Conservation (phyloP, 2,797 vertebrate genomes). For the Cuniculus paca region DNA sequence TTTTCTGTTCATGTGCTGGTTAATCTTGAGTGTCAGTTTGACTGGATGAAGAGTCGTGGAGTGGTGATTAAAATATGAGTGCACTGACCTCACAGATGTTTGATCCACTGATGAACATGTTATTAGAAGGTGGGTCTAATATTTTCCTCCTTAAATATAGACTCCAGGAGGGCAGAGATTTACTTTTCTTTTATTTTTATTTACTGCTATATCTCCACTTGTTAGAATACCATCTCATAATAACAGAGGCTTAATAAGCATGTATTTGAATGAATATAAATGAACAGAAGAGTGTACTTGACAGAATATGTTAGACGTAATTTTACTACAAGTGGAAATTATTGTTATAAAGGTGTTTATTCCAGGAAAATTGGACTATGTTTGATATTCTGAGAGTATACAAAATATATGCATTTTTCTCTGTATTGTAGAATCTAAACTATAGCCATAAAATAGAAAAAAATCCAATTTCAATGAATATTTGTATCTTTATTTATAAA, state of each 20-base stretch:
- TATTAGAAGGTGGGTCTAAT: too few relatives aligned
- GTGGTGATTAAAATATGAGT: not conserved
- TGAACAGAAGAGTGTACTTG: not conserved
- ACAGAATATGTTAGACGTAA: not conserved
- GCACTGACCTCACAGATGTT: not conserved
- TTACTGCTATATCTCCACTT: not conserved
- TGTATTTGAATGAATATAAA: slow-evolving; percentile 29
- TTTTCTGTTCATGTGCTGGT: not conserved
- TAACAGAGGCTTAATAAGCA: not conserved
- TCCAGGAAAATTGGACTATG: not conserved
- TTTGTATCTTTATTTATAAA: not conserved
- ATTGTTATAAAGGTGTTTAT: not conserved
- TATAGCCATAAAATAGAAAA: not conserved
- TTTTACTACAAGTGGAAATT: not conserved
- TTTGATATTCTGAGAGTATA: not conserved
- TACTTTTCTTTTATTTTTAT: slow-evolving; percentile 14
- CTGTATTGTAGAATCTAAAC: slow-evolving; percentile 7
- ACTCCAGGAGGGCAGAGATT: not conserved
- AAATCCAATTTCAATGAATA: slow-evolving; percentile 30
- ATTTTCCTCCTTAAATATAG: not conserved
- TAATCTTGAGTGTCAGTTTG: not conserved
- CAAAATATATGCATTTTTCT: not conserved
- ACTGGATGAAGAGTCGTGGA: not conserved
- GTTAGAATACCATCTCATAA: not conserved
- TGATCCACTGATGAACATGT: too few relatives aligned